Base-by-base conservation (phyloP, 2,888 invertebrate genomes). In the Aphidoletes aphidimyza region DNA sequence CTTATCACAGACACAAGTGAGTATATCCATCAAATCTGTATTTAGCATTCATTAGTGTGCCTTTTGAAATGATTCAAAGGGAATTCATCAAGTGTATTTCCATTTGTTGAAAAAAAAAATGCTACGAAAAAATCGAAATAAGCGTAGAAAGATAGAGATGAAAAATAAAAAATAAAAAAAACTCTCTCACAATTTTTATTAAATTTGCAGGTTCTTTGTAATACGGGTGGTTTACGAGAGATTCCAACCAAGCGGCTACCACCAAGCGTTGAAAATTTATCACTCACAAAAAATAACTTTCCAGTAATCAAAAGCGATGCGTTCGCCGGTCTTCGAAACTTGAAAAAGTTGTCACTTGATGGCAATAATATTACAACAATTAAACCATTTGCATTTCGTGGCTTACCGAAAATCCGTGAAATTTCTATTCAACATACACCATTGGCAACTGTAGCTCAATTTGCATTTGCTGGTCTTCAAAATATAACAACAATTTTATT, bases 351-450 rank as follows among this genome's bases (percentile, higher is more conserved):
- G 83, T 94, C 94, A 19, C 92, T 98, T 87, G 96, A 97, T 89
- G 94, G 95, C 87, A 98, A 98, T 91, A 95, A 96, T 89, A 95
- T 98, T 86, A 93, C 94, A 84, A 92, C 93, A 86, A 95, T 97
- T 87, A 93, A 95, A 87, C 95, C 95, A 84, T 96, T 96, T 89
- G 95, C 97, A 84, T 97, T 98, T 90, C 93, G 95, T 39, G 96
- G 96, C 14, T 90, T 97, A 84, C 93, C 94, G 5, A 92, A 94
- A 19, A 92, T 98, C 9, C 92, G 92, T 88, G 95, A 94, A 88
- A 92, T 96, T 59, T 95, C 95, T 87, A 95, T 98, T 86, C 96
- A 96, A 88, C 94, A 96, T 87, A 97, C 97, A 17, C 95, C 95
- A 1, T 91, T 98, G 84, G 92, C 93, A 84, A 94, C 93, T 42